Conservation (phyloP, 2,888 invertebrate species). For the Nomada flava region DNA sequence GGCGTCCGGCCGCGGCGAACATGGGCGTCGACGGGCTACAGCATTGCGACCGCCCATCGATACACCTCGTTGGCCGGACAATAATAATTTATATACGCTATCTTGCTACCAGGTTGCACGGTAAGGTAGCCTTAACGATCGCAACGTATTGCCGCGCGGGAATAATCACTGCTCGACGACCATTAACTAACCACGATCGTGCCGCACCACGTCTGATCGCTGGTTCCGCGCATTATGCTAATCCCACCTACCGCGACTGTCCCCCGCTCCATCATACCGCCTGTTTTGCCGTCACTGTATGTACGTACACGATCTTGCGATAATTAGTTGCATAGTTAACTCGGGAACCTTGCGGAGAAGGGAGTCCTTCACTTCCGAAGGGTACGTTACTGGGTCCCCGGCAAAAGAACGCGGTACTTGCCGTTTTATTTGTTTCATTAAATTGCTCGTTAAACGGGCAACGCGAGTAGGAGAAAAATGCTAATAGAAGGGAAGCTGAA, state of each 20-base stretch:
- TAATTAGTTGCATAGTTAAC: constrained; percentile 16
- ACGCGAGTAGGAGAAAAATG: too few relatives aligned
- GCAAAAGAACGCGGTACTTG: too few relatives aligned
- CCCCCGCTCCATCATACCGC: constrained; percentile 1
- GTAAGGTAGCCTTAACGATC: constrained; percentile 56
- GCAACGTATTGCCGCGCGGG: constrained; percentile 45
- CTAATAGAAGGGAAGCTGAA: too few relatives aligned
- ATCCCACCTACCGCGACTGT: constrained; percentile 56
- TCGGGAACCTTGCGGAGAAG: background rate
- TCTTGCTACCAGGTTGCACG: constrained; percentile 38
- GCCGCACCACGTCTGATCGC: constrained; percentile 38
- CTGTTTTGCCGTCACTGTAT: background rate
- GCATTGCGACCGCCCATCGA: constrained; percentile 78
- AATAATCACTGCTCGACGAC: constrained; percentile 65
- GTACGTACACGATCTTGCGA: background rate
- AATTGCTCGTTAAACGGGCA: too few relatives aligned
- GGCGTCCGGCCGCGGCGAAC: constrained; percentile 47
- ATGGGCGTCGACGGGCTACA: constrained; percentile 78
- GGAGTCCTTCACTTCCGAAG: too few relatives aligned
- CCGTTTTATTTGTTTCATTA: too few relatives aligned
- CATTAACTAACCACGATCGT: constrained; percentile 60
- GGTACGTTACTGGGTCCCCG: too few relatives aligned
- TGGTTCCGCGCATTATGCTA: constrained; percentile 64
- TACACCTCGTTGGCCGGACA: constrained; percentile 74
- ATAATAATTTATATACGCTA: constrained; percentile 76